phyloP scores from a whole-genome alignment of 2,888 invertebrate genomes.

The Rutpela maculata region DNA sequence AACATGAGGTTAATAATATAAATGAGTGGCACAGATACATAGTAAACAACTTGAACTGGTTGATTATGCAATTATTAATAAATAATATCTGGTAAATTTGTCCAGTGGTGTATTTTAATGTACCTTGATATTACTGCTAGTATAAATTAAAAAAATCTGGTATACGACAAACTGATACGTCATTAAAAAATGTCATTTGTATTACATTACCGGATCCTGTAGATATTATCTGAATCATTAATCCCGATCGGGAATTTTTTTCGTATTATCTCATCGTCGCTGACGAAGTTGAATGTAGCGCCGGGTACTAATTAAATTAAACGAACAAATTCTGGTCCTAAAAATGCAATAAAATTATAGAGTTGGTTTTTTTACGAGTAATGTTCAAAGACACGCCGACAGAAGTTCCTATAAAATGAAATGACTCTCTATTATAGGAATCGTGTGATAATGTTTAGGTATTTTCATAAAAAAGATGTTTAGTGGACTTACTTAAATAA shows the following conservation, averaged over 20 bases:
- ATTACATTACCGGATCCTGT: slow-evolving; percentile 24
- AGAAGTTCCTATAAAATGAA: slow-evolving; percentile 22
- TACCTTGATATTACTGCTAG: too few species aligned
- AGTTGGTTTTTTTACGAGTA: slow-evolving; percentile 20
- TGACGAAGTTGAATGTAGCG: slow-evolving; percentile 30
- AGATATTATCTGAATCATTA: slow-evolving; percentile 17
- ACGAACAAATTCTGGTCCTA: slow-evolving; percentile 37
- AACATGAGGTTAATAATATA: too few species aligned
- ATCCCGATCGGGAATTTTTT: slow-evolving; percentile 16
- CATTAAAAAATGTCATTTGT: slow-evolving; percentile 9
- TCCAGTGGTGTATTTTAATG: too few species aligned
- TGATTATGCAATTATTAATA: too few species aligned
- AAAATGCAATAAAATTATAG: slow-evolving; percentile 43
- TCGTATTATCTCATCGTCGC: slow-evolving; percentile 23
- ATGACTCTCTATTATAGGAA: slow-evolving; percentile 40
- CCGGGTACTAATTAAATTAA: slow-evolving; percentile 40
- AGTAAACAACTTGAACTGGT: too few species aligned
- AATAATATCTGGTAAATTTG: too few species aligned
- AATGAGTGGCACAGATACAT: too few species aligned
- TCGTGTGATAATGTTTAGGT: slow-evolving; percentile 33
- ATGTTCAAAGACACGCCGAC: slow-evolving; percentile 38
- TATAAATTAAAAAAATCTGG: not conserved
- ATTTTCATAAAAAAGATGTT: slow-evolving; percentile 36
- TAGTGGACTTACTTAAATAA: slow-evolving; percentile 27
- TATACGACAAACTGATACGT: not conserved